Evolutionary conservation across 1,140 invertebrate genomes (phyloP), one percentile per base, ranked within the genome.

Genomic region (Coenobita brevimanus): DNA sequence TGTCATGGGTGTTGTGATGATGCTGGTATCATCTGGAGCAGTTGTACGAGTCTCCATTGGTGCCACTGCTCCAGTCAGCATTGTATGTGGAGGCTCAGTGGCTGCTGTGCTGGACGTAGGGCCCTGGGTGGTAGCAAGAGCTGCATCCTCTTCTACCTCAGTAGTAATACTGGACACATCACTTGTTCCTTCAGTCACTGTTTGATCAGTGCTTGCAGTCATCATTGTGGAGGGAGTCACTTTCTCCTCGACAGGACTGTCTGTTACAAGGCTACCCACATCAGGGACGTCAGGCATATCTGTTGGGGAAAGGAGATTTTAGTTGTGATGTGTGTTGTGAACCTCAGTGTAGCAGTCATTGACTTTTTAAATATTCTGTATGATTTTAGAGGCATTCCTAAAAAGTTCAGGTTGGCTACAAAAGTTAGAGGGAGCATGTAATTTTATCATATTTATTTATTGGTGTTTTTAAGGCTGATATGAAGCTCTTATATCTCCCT

Each of bases 41-140:
- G 84, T 86, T 67, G 84, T 86, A 79, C 84, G 38, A 21, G 85
- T 87, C 50, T 87, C 85, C 46, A 80, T 27, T n/a, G 64, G 17
- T 27, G 67, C 17, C 13, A 57, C 64, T 3, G 85, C 76, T 27
- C 62, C 85, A 36, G 85, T 87, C 62, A 71, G 33, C 76, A 71
- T 79, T 6, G 73, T n/a, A 80, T 54, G 76, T 43, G 85, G 57
- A 15, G 57, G n/a, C 8, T 67, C 75, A 3, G 75, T 86, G 30
- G 54, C 27, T 3, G 33, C n/a, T n/a, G n/a, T 15, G 6, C n/a
- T 38, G 17, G 21, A 17, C 30, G 33, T 38, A 27, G 67, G 67
- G 67, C 27, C 30, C 27, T 71, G 27, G n/a, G 67, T 71, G 24
- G 67, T 33, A 6, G 30, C n/a, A n/a, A n/a, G n/a, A n/a, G n/a